Base-by-base conservation (phyloP, 2,113 vertebrate species). In the Sander lucioperca region DNA sequence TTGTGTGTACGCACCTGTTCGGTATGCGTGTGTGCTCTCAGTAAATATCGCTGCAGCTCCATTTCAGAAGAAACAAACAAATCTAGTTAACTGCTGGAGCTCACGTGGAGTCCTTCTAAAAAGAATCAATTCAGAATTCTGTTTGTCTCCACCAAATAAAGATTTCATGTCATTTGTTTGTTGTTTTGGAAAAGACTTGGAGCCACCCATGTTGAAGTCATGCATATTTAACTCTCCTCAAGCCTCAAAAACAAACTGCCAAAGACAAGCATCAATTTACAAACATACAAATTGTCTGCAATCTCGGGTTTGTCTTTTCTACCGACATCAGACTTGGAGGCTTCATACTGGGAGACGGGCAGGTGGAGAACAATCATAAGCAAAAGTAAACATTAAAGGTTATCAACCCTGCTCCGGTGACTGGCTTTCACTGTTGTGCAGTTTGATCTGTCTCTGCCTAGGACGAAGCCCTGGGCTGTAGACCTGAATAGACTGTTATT, bases 151-250 rank as follows among this genome's bases (percentile, higher is more conserved):
- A 15, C 67, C 83, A 91, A 92, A 91, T 93, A 92, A 93, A 91
- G 91, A 93, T 93, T 92, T 93, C 84, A 92, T 92, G 84, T 91
- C 85, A 85, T 93, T 90, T 93, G 81, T 89, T 91, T 87, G 86
- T 92, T 91, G 87, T 86, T 90, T 78, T 74, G 79, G 39, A 68
- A 70, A 72, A 81, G 68, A 86, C 62, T 74, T 57, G 27, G 77
- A 89, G 74, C 77, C 89, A 87, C 74, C 83, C 90, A 88, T 90
- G 90, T 89, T 70, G 90, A 86, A 90, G 75, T 82, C 81, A 91
- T 94, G 74, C 78, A 91, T 93, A 90, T 93, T 93, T 92, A 86
- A 93, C 85, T 90, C 65, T 77, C 23, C 84, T 92, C 85, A 71
- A 84, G 77, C 88, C 82, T 89, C 75, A 89, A 90, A 89, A 86